Evolutionary conservation across 2,113 vertebrate species (phyloP).

Genomic region (Ceuthmochares aereus): DNA sequence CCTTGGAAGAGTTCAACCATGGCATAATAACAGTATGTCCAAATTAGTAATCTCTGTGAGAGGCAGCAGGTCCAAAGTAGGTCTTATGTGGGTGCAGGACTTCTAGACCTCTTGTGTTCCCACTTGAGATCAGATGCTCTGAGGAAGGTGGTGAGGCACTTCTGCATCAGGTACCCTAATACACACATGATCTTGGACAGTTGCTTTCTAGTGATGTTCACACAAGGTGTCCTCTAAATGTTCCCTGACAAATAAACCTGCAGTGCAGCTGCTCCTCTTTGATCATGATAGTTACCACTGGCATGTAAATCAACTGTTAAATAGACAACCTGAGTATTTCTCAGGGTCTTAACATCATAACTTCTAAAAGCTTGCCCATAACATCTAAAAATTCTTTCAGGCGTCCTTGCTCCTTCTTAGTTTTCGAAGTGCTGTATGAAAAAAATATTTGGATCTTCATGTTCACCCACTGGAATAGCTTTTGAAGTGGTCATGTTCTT

Average conservation of each 20-base stretch:
- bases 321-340: not conserved
- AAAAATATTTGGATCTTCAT: not conserved
- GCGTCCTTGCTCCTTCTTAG: not conserved
- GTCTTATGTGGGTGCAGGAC: not conserved
- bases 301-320: not conserved
- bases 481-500: not conserved
- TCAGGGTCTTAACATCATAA: not conserved
- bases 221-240: not conserved
- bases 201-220: not conserved
- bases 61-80: not conserved
- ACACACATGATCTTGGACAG: fast-evolving
- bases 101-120: not conserved
- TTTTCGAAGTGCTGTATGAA: not conserved
- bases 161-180: not conserved
- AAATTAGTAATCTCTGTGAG: not conserved
- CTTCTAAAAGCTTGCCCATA: not conserved
- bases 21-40: no score
- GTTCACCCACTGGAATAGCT: not conserved
- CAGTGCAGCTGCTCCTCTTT: not conserved
- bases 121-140: not conserved
- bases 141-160: not conserved
- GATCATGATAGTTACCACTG: not conserved
- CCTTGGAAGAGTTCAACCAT: not conserved
- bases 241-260: not conserved
- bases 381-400: not conserved